Percentiles rank a stretch among this genome's conserved stretches.
These are phyloP conservation scores for Chlamydotis undulata DNA, from an alignment of 2,113 vertebrate species.

Conservation along the genomic window DNA sequence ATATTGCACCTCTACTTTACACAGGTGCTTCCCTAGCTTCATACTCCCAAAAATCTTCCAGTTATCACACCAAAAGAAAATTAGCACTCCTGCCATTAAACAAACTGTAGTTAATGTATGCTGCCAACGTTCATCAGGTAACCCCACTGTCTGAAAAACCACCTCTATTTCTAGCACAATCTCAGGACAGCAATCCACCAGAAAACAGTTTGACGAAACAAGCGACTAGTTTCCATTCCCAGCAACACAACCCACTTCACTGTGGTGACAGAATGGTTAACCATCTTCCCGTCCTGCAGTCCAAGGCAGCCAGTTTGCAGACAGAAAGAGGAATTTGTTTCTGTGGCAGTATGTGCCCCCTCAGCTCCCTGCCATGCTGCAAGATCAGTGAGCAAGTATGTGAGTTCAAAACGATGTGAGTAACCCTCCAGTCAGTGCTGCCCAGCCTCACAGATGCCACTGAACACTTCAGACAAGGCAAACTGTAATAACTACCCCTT, in stretches of 20 bases:
- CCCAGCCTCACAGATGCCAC: background rate
- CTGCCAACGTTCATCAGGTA: background rate
- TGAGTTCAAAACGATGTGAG: background rate
- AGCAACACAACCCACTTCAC: background rate
- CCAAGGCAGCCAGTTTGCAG: background rate
- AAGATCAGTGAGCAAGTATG: background rate
- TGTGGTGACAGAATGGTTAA: background rate
- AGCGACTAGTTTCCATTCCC: background rate
- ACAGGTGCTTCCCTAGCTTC: background rate
- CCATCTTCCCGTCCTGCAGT: background rate
- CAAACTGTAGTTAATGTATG: background rate
- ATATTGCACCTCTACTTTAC: background rate
- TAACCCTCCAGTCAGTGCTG: background rate
- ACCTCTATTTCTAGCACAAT: background rate
- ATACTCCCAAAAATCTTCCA: background rate
- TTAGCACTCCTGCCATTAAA: background rate
- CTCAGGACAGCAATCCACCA: background rate
- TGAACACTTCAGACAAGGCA: background rate
- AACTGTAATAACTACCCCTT: rapidly evolving
- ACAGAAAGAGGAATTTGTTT: background rate
- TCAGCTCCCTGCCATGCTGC: background rate
- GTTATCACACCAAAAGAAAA: background rate
- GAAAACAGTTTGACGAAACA: background rate
- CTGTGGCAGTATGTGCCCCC: background rate
- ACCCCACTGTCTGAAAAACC: background rate